These are phyloP conservation scores for Tragelaphus strepsiceros DNA, from an alignment of 2,113 vertebrate species.

Conservation along the genomic window DNA sequence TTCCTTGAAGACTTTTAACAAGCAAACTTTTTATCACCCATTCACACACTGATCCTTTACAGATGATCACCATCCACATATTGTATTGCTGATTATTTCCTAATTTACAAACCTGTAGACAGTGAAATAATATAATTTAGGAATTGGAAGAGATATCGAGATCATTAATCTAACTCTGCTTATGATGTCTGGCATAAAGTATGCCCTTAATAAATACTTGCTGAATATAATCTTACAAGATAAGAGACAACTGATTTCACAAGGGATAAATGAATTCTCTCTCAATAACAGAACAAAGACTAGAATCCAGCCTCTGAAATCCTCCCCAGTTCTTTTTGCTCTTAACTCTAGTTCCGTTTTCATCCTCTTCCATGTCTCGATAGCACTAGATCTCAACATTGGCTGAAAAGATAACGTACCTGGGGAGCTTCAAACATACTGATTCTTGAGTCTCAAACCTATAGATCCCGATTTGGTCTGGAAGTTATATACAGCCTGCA, in stretches of 20 bases:
- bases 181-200: neutral
- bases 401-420: neutral
- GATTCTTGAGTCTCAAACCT: neutral
- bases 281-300: neutral
- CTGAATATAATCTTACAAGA: neutral
- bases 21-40: neutral
- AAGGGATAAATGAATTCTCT: neutral
- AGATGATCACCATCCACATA: neutral
- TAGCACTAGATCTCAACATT: neutral
- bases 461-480: neutral
- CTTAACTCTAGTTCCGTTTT: neutral
- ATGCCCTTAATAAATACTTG: neutral
- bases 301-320: neutral
- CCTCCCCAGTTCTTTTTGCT: neutral
- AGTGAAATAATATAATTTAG: constrained; percentile 15
- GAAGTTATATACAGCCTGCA: neutral
- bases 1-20: neutral
- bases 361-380: neutral
- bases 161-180: neutral
- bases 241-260: neutral
- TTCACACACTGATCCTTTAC: neutral
- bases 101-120: neutral
- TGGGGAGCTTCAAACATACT: neutral
- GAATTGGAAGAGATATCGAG: neutral
- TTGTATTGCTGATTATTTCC: neutral